A percentile compares a stretch with the other conserved stretches of the same genome.
Conservation (phyloP, 2,113 vertebrate genomes). For the Nibea albiflora region DNA sequence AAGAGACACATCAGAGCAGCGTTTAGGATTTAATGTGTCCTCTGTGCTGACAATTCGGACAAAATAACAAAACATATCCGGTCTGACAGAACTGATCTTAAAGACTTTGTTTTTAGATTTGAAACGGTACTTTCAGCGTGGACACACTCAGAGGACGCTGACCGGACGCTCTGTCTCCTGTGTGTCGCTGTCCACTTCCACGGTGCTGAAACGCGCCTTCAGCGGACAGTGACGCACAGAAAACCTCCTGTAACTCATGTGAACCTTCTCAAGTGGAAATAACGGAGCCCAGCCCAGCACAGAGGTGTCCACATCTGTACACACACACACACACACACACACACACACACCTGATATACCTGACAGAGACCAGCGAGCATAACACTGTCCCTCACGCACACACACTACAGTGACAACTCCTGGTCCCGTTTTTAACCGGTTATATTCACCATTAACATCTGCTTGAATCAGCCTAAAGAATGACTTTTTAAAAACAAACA, state of each 20-base stretch:
- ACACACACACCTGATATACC: background rate
- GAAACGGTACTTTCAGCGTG: too few relatives aligned
- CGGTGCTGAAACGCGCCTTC: slow-evolving; percentile 33
- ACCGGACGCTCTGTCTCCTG: too few relatives aligned
- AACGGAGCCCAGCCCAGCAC: background rate
- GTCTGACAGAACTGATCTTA: background rate
- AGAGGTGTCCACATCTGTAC: background rate
- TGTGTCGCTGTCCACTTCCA: slow-evolving; percentile 35
- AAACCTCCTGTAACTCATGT: background rate
- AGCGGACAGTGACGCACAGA: background rate
- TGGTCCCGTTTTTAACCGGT: background rate
- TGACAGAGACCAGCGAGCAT: background rate
- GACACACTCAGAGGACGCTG: background rate
- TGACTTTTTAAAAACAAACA: background rate
- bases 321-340: slow-evolving; percentile 22
- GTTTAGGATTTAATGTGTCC: background rate
- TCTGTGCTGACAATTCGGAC: slow-evolving; percentile 6
- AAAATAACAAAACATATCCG: background rate
- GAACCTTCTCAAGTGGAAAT: background rate
- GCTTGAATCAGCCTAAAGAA: background rate
- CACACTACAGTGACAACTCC: background rate
- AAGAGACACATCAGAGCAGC: background rate
- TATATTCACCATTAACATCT: background rate
- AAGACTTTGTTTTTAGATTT: background rate
- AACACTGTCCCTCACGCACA: slow-evolving; percentile 4